Evolutionary conservation across 2,113 vertebrate genomes (phyloP), one percentile per base, ranked within the genome.

Genomic region (Trogon melanurus): DNA sequence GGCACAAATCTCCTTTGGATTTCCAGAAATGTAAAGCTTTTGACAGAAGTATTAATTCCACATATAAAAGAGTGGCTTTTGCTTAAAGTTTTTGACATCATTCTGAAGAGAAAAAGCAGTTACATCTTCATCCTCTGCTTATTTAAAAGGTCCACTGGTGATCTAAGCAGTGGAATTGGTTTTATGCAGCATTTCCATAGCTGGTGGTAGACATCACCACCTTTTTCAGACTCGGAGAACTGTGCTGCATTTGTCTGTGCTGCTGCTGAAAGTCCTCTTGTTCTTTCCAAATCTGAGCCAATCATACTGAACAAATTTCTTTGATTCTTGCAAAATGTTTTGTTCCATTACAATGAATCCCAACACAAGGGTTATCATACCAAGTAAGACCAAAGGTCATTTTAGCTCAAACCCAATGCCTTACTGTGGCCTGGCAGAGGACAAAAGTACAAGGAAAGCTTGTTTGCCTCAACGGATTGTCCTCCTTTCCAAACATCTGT

Each of bases 231-330:
- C 56, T 61, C 2, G 0, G 16, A 74, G n/a, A 45, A 32, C 4
- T 34, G 50, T 20, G 22, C 2, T 56, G 17, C 26, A 54, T 10
- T 3, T 0, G 2, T 14, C 67, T 29, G 22, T 1, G 26, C 27
- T 57, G 29, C 67, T 53, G 29, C 67, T 53, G 44, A 71, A 84
- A 88, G 21, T 13, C 18, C 16, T 67, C 12, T 0, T 4, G 17
- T 27, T 21, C 75, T 86, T 83, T 89, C 47, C 71, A 86, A 75
- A 16, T 19, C 58, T 80, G 10, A 2, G 2, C 50, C 69, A 69
- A 50, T 80, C 67, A 85, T 5, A n/a, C 27, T 27, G 45, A 92
- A 58, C 11, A 83, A 50, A 86, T 32, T 7, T 5, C 48, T 19
- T 44, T 41, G 41, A 69, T 50, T 89, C 57, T 72, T 50, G 22